Base-by-base conservation (phyloP, 2,113 vertebrate species). In the Puntigrus tetrazona region DNA sequence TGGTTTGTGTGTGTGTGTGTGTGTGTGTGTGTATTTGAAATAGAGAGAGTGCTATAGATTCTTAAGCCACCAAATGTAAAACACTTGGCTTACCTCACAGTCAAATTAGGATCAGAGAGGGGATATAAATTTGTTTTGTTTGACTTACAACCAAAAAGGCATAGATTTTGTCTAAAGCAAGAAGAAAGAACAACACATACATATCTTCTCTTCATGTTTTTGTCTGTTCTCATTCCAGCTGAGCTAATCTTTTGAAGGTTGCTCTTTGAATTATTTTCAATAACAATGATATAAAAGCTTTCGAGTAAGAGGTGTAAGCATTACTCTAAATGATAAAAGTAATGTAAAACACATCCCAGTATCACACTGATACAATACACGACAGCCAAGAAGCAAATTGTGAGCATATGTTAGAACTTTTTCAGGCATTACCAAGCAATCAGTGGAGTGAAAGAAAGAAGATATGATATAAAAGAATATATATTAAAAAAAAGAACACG, bases 401-500 rank as follows among this genome's bases (percentile, higher is more conserved):
- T 89, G 89, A 91, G 89, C 93, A 93, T 90, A 92, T 94, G 93
- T 90, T 90, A 88, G 84, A 90, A 14, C 87, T 89, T 91, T 89
- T 87, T 84, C 88, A 85, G 84, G 73, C 77, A 69, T 76, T 86
- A 92, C 89, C 92, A 93, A 92, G 92, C 87, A 88, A 89, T 89
- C 87, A 89, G 91, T 91, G 88, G 88, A 91, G 92, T 90, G 88
- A 93, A 90, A 92, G 90, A 77, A 78, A 86, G 29, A 31, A 92
- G 91, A 91, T 88, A 86, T 91, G 91, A 92, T 89, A 89, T 88
- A 92, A 90, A 80, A 82, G 73, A 65, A 76, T n/a, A 86, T 38
- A 57, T n/a, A n/a, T n/a, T n/a, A n/a, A n/a, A 67, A 86, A 89
- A 91, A 90, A 88, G 86, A 87, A n/a, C n/a, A n/a, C n/a, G n/a